These are phyloP conservation scores for Gallinago paraguaiae DNA, from an alignment of 2,113 vertebrate genomes.

Conservation along the genomic window DNA sequence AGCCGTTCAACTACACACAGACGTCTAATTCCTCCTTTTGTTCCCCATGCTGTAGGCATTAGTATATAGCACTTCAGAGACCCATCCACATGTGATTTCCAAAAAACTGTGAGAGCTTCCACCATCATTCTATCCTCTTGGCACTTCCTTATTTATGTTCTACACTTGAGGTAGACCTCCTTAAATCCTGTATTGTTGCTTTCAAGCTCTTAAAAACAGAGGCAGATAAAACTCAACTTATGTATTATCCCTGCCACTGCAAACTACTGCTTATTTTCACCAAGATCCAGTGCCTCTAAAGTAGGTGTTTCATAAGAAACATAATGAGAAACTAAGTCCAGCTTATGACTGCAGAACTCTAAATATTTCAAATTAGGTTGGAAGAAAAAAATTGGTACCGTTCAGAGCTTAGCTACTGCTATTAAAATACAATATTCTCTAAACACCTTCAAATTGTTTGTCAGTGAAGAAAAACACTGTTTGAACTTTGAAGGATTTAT, in stretches of 20 bases:
- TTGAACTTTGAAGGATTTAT: slow-evolving; percentile 81
- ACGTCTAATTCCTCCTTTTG: background rate
- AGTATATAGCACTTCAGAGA: background rate
- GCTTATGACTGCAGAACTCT: slow-evolving; percentile 79
- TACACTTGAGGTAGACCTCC: background rate
- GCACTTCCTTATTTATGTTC: background rate
- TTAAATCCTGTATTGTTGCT: background rate
- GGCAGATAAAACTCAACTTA: slow-evolving; percentile 69
- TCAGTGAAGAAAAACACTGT: slow-evolving; percentile 81
- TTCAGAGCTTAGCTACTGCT: slow-evolving; percentile 77
- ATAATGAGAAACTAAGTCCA: slow-evolving; percentile 77
- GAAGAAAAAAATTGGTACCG: slow-evolving; percentile 76
- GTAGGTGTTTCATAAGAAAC: slow-evolving; percentile 74
- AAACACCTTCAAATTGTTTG: slow-evolving; percentile 70
- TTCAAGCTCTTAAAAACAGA: background rate
- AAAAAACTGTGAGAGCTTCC: background rate
- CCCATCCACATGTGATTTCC: background rate
- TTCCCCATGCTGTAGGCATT: background rate
- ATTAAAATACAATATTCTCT: slow-evolving; percentile 79
- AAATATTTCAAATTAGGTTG: slow-evolving; percentile 80
- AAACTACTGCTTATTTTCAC: slow-evolving; percentile 82
- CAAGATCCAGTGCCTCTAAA: slow-evolving; percentile 78
- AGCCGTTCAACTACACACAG: background rate
- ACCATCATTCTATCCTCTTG: background rate
- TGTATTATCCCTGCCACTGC: slow-evolving; percentile 73